phyloP scores from a whole-genome alignment of 2,888 invertebrate species.

The Lasius fuliginosus region DNA sequence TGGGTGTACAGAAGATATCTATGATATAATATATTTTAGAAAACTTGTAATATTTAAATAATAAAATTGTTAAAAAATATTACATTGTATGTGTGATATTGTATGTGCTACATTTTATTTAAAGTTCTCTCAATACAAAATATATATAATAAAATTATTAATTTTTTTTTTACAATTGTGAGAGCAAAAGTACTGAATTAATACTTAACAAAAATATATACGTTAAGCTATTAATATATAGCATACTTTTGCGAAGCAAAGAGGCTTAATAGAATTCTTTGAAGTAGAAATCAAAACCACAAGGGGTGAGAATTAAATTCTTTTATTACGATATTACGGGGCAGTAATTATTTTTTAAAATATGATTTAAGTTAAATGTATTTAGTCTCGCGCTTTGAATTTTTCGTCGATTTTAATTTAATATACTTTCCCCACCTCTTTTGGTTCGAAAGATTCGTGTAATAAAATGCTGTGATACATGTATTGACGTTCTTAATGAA shows the following conservation, averaged over 20 bases:
- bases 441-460: no score
- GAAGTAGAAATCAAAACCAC: no score
- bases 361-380: no score
- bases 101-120: background rate
- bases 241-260: background rate
- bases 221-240: background rate
- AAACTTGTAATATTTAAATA: background rate
- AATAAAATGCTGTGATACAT: no score
- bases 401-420: no score
- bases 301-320: no score
- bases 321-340: no score
- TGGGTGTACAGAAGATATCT: background rate
- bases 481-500: no score
- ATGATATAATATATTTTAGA: background rate
- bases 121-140: background rate
- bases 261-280: no score
- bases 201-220: background rate
- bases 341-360: no score
- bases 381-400: no score
- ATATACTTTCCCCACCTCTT: no score
- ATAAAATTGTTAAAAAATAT: background rate
- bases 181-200: background rate
- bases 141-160: background rate
- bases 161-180: background rate
- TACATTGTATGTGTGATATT: background rate